Percentiles rank a stretch among this genome's conserved stretches.
These are phyloP conservation scores for Gulo gulo DNA, from an alignment of 2,113 vertebrate species.

Conservation along the genomic window DNA sequence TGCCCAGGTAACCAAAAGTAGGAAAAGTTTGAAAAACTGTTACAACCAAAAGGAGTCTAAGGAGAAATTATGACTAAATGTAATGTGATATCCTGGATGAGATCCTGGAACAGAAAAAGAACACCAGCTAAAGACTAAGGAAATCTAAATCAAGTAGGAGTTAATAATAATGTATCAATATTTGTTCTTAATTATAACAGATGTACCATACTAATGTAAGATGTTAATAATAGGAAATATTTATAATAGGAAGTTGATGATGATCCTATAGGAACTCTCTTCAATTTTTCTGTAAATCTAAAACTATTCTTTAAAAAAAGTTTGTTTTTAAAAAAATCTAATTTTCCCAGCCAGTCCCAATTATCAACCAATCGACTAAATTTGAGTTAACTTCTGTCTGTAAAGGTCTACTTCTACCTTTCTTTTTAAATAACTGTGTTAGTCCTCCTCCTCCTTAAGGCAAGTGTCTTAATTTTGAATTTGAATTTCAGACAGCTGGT, in stretches of 20 bases:
- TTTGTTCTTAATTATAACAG: not conserved
- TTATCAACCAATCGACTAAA: not conserved
- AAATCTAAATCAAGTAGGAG: not conserved
- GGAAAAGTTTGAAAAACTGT: not conserved
- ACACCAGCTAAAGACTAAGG: not conserved
- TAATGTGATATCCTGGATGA: not conserved
- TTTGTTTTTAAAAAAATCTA: not conserved
- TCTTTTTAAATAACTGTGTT: not conserved
- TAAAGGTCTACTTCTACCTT: not conserved
- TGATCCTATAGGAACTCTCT: not conserved
- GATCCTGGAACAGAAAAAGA: not conserved
- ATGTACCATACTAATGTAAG: not conserved
- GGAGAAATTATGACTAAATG: not conserved
- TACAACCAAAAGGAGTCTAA: not conserved
- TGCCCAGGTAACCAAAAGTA: not conserved
- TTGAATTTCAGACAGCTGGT: not conserved
- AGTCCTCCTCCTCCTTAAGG: not conserved
- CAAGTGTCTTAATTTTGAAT: not conserved
- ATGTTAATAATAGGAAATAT: not conserved
- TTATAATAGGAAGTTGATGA: not conserved
- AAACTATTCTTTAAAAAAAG: not conserved
- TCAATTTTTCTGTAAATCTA: not conserved
- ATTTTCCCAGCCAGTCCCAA: not conserved
- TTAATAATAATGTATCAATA: not conserved
- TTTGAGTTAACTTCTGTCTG: not conserved